These are phyloP conservation scores for Saiga tatarica DNA, from an alignment of 2,113 vertebrate species.

Conservation along the genomic window DNA sequence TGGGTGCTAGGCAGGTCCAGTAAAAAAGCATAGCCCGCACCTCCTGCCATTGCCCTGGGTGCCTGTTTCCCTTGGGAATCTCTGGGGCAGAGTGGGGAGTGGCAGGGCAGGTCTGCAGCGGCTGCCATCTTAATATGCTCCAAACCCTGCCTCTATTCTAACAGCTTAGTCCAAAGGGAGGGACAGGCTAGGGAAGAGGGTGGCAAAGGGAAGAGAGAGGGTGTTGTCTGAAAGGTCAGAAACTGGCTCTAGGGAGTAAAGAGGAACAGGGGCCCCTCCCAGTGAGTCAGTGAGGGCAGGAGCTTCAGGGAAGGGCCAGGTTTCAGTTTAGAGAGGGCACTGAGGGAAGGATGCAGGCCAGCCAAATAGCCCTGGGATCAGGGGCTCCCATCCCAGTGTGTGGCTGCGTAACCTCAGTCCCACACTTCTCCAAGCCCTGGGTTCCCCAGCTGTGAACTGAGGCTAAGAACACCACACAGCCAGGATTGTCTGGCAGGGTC, in stretches of 20 bases:
- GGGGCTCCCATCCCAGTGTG: not conserved
- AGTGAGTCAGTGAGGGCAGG: conserved; percentile 65
- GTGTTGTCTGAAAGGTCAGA: conserved; percentile 30
- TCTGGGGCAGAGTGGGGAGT: not conserved
- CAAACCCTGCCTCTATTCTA: conserved; percentile 17
- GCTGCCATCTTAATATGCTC: not conserved
- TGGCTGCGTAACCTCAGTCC: not conserved
- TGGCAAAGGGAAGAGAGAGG: not conserved
- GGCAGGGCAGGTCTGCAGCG: not conserved
- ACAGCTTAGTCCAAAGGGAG: conserved; percentile 21
- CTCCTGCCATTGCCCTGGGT: not conserved
- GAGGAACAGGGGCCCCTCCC: conserved; percentile 16
- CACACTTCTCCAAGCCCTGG: not conserved
- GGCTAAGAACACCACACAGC: not conserved
- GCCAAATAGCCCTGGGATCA: not conserved
- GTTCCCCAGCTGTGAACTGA: not conserved
- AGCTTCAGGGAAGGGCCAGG: not conserved
- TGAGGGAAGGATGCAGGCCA: not conserved
- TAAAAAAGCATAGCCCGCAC: not conserved
- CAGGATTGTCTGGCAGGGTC: not conserved
- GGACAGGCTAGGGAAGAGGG: not conserved
- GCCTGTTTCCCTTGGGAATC: conserved; percentile 35
- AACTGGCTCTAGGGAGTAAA: conserved; percentile 25
- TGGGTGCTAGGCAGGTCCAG: not conserved
- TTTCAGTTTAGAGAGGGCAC: conserved; percentile 40